These are phyloP conservation scores for Scolopax bukidnonensis DNA, from an alignment of 2,797 vertebrate species.

Conservation along the genomic window DNA sequence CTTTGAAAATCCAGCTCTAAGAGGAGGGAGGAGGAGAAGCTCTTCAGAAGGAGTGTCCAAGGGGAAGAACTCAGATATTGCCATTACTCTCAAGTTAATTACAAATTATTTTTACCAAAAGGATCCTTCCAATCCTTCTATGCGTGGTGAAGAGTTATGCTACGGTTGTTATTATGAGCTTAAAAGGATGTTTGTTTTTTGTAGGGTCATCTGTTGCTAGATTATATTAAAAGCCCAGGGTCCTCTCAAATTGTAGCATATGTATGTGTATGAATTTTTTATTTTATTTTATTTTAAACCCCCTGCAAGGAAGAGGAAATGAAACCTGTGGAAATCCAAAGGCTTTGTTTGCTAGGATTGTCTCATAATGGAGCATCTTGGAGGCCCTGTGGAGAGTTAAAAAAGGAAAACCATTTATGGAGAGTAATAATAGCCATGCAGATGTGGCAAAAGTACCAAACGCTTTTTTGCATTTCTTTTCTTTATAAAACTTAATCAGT, in stretches of 20 bases:
- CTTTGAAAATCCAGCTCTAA: constrained; percentile 36
- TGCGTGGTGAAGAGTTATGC: background rate
- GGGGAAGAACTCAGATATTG: background rate
- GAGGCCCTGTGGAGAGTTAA: background rate
- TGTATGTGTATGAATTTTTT: background rate
- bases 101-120: background rate
- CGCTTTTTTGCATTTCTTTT: background rate
- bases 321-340: background rate
- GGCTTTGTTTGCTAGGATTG: background rate
- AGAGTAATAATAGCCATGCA: background rate
- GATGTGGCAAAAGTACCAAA: background rate
- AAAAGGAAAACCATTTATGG: background rate
- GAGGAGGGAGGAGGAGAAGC: background rate
- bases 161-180: background rate
- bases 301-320: background rate
- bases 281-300: background rate
- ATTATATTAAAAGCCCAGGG: background rate
- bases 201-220: background rate
- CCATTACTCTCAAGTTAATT: background rate
- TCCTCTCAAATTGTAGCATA: background rate
- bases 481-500: background rate
- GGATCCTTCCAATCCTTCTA: background rate
- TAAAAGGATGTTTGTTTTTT: background rate
- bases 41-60: background rate
- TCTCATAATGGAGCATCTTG: background rate